Evolutionary conservation across 2,888 invertebrate genomes (phyloP).

Genomic region (Synanthedon formicaeformis): DNA sequence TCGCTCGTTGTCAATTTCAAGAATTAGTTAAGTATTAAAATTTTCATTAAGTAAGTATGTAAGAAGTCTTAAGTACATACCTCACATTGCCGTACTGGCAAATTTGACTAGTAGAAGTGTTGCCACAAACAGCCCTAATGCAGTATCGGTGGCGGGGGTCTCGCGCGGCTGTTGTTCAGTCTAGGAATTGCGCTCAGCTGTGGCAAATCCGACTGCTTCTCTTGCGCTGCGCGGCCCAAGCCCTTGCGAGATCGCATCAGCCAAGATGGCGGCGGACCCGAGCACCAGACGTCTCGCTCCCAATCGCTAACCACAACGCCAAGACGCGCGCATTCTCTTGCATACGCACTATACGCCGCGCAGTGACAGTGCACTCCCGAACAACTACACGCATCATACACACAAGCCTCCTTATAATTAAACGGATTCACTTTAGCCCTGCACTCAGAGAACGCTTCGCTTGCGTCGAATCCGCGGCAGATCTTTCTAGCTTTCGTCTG

Average conservation of each 20-base stretch:
- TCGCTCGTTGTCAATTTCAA: not conserved
- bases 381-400: constrained; percentile 90
- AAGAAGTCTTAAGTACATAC: constrained; percentile 20
- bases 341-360: constrained; percentile 90
- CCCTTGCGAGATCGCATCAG: constrained; percentile 33
- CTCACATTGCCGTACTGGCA: constrained; percentile 53
- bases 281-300: constrained; percentile 78
- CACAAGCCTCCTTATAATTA: constrained; percentile 88
- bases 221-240: constrained; percentile 13
- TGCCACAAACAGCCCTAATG: constrained; percentile 32
- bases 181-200: constrained; percentile 37
- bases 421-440: constrained; percentile 82
- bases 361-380: constrained; percentile 85
- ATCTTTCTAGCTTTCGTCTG: constrained; percentile 51
- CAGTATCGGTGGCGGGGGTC: constrained; percentile 59
- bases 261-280: constrained; percentile 51
- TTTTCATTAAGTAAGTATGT: not conserved
- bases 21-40: not conserved
- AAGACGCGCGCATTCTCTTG: constrained; percentile 84
- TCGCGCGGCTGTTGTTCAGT: constrained; percentile 39
- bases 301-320: constrained; percentile 80
- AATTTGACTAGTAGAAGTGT: constrained; percentile 61
- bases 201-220: constrained; percentile 23
- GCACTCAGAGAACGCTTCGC: constrained; percentile 79
- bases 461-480: constrained; percentile 63